A percentile compares a stretch with the other conserved stretches of the same genome.
These are phyloP conservation scores for Acleris cristana DNA, from an alignment of 2,888 invertebrate genomes.

Conservation along the genomic window DNA sequence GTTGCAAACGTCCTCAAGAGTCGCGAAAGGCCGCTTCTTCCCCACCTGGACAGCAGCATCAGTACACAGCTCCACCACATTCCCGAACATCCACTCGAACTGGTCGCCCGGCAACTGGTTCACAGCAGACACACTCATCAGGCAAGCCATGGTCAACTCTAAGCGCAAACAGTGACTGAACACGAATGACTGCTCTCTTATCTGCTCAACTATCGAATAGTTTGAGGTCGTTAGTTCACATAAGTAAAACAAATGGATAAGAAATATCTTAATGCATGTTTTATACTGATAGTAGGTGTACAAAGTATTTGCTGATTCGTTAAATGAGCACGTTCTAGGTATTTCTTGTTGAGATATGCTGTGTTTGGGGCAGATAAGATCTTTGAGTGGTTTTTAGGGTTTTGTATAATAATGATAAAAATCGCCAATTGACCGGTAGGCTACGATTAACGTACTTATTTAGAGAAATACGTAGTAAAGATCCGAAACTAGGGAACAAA, in stretches of 20 bases:
- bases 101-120: constrained; percentile 79
- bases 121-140: constrained; percentile 76
- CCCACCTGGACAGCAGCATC: constrained; percentile 79
- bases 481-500: too few relatives aligned
- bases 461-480: too few relatives aligned
- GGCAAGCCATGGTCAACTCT: constrained; percentile 16
- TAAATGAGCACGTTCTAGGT: too few relatives aligned
- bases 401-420: too few relatives aligned
- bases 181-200: constrained; percentile 40
- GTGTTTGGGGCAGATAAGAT: too few relatives aligned
- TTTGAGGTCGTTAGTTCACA: constrained; percentile 59
- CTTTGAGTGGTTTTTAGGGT: too few relatives aligned
- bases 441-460: too few relatives aligned
- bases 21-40: constrained; percentile 79
- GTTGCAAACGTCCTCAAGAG: constrained; percentile 71
- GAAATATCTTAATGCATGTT: constrained; percentile 12
- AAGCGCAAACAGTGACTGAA: constrained; percentile 19
- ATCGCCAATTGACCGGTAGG: too few relatives aligned
- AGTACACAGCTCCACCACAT: constrained; percentile 85
- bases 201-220: constrained; percentile 45
- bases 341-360: too few relatives aligned
- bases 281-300: background rate
- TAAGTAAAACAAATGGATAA: constrained; percentile 25
- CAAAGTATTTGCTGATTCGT: too few relatives aligned
- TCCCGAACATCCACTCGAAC: constrained; percentile 84